Percentiles rank a stretch among this genome's conserved stretches.
Conservation (phyloP, 2,888 invertebrate genomes). For the Noctua comes region DNA sequence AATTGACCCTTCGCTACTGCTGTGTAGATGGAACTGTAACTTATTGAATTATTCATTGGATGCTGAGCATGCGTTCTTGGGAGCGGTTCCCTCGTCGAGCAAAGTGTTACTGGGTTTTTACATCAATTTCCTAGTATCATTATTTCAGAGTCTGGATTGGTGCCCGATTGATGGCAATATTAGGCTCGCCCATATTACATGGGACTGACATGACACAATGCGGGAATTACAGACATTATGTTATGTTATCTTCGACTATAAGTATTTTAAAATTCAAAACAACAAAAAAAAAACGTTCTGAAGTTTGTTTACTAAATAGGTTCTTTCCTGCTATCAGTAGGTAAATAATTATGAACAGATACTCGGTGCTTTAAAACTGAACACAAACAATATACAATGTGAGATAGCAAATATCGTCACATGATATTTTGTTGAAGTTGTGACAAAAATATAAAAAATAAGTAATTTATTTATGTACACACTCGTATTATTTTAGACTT, state of each 20-base stretch:
- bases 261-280: not conserved
- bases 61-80: not conserved
- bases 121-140: not conserved
- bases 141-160: not conserved
- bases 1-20: too few relatives aligned
- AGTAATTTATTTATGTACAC: not conserved
- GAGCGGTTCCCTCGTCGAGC: not conserved
- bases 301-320: not conserved
- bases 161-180: not conserved
- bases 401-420: not conserved
- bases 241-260: not conserved
- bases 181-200: not conserved
- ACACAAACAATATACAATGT: not conserved
- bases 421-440: not conserved
- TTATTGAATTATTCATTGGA: not conserved
- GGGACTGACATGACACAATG: not conserved
- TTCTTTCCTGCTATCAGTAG: conserved; percentile 26
- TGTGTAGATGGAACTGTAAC: too few relatives aligned
- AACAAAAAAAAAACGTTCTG: not conserved
- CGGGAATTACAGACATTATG: too few relatives aligned
- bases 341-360: not conserved
- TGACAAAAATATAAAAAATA: conserved; percentile 20
- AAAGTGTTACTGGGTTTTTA: not conserved
- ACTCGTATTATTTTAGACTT: conserved; percentile 17
- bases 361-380: not conserved